Evolutionary conservation across 2,113 vertebrate species (phyloP), one percentile per base, ranked within the genome.

Genomic region (Engraulis encrasicolus): DNA sequence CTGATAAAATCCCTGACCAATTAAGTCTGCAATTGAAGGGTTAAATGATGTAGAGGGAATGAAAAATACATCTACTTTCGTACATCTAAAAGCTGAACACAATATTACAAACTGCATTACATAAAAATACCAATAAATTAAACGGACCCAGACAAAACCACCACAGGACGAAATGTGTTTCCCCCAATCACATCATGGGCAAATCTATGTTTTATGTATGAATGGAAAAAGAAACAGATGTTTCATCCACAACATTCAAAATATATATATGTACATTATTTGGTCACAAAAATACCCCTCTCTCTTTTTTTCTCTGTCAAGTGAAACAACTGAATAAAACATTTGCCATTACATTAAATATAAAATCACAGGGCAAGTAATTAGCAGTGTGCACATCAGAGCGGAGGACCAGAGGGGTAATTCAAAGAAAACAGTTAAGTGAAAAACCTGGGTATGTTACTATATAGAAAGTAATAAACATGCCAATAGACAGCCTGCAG

Each of bases 221-320:
- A 15, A 45, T 78, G 83, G 6, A 54, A 83, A 50, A 83, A 77
- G 50, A 54, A 40, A 50, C 48, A 27, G 49, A 37, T 82, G 50
- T 61, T 61, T 81, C 83, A 79, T 50, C 38, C 52, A 84, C 66
- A 61, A 82, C 81, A 45, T 45, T 36, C 80, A 54, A 49, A 54
- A 81, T 34, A 82, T 71, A 81, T 34, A 81, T 34, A 82, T 71
- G 78, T 34, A 82, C 18, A 79, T 74, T 84, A 74, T 86, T 86
- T 86, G 74, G 82, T 84, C 79, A 79, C 50, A 84, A 84, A 84
- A 86, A 81, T 61, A 50, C 50, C 6, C 14, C 52, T 38, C 50
- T 83, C 78, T 38, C 50, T 83, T 50, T 40, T 79, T 80, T 20
- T 52, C 6, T 17, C 45, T 77, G 81, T 71, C 2, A 50, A 71